phyloP scores from a whole-genome alignment of 2,888 invertebrate species.

The Entomobrya multifasciata region DNA sequence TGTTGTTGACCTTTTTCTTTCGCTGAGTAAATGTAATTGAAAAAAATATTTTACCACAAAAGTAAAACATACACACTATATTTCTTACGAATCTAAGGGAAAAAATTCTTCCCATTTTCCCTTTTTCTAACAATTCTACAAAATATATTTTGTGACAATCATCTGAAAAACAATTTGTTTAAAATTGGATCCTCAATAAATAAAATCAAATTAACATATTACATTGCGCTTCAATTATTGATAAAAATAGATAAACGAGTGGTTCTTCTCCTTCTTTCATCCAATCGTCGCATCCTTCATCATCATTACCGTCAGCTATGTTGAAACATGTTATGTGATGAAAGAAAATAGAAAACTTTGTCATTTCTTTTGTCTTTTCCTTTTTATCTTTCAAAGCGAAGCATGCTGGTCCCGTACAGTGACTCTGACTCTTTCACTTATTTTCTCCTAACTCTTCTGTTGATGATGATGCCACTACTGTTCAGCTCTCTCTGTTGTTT shows the following conservation, averaged over 20 bases:
- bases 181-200: constrained; percentile 43
- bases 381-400: too few species aligned
- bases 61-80: too few species aligned
- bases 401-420: too few species aligned
- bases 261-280: too few species aligned
- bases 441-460: neutral
- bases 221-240: constrained; percentile 13
- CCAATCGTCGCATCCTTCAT: too few species aligned
- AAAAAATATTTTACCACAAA: constrained; percentile 25
- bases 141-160: neutral
- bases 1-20: neutral
- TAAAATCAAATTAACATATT: constrained; percentile 51
- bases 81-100: too few species aligned
- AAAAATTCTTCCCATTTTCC: too few species aligned
- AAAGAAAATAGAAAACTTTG: neutral
- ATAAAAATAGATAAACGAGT: too few species aligned
- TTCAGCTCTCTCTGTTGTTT: neutral
- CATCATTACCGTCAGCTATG: neutral
- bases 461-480: neutral
- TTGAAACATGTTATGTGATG: too few species aligned
- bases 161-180: constrained; percentile 1
- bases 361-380: neutral
- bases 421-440: neutral
- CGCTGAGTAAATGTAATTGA: constrained; percentile 13
- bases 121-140: neutral